Evolutionary conservation across 2,888 invertebrate species (phyloP), one percentile per base, ranked within the genome.

Genomic region (Meiosimyza decipiens): DNA sequence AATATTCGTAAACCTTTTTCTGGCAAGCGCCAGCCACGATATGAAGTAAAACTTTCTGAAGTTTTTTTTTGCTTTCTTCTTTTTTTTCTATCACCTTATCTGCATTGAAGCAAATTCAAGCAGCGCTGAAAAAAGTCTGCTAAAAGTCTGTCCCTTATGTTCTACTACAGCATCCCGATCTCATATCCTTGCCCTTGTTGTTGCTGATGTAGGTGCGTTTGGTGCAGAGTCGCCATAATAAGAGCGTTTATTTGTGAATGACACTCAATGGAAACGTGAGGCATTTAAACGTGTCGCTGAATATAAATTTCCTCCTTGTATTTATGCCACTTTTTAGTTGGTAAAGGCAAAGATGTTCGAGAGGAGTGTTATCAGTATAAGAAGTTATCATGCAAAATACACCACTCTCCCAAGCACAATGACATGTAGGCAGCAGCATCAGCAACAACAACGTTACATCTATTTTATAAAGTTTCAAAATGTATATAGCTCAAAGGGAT

Each of bases 211-310:
- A 40, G 40, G 40, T 40, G 40, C 40, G 40, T 40, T 40, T 40
- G 40, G 28, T 28, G 28, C 47, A 12, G 40, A 72, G 71, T 72
- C 74, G 75, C 77, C 77, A 80, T 81, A 82, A 82, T 81, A 79
- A 77, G 77, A 77, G 78, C 82, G 81, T 82, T 82, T 82, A 81
- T 79, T 80, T 79, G 80, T 81, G 80, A 81, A 81, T 79, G 80
- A 77, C 74, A 79, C 81, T 81, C 71, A 74, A 71, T 65, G 60
- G 71, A 72, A 68, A 47, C 71, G 75, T 72, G 71, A 57, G 57
- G 71, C 71, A 67, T 74, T 74, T 71, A 67, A 69, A 72, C 72
- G 74, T 72, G 74, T 70, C 69, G 62, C 62, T 33, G 70, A 64
- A 72, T 72, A 72, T 69, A 66, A 71, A 69, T 65, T 68, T 67